phyloP scores from a whole-genome alignment of 2,113 vertebrate species.

The Phylloscopus trochiloides region DNA sequence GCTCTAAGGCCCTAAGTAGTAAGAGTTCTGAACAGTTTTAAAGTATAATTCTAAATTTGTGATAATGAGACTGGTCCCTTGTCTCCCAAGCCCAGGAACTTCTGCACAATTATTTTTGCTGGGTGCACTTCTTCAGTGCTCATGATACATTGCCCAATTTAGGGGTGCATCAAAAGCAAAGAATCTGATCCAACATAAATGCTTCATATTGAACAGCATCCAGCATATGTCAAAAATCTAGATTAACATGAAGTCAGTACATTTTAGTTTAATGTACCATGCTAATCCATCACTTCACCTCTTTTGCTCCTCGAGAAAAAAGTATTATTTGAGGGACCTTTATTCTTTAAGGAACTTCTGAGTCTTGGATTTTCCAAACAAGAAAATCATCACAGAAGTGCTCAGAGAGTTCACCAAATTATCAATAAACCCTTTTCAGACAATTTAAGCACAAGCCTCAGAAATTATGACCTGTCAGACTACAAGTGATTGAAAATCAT shows the following conservation, averaged over 20 bases:
- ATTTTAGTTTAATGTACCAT: not conserved
- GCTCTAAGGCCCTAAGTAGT: not conserved
- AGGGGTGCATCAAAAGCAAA: not conserved
- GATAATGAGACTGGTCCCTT: not conserved
- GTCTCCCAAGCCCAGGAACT: not conserved
- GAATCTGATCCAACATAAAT: not conserved
- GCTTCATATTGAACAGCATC: not conserved
- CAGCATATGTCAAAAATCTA: not conserved
- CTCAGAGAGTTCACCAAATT: not conserved
- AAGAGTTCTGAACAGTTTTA: not conserved
- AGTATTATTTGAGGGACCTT: not conserved
- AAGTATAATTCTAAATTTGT: not conserved
- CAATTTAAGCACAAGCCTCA: not conserved
- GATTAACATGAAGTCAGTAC: not conserved
- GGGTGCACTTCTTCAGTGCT: not conserved
- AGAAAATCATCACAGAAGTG: not conserved
- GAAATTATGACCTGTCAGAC: not conserved
- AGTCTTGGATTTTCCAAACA: not conserved
- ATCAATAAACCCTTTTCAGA: not conserved
- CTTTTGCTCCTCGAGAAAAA: not conserved
- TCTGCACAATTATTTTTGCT: not conserved
- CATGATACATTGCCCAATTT: not conserved
- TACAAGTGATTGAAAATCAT: not conserved
- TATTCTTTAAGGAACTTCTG: not conserved
- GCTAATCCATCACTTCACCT: not conserved